Percentiles rank a stretch among this genome's conserved stretches.
Evolutionary conservation across 2,113 vertebrate species (phyloP).

Genomic region (Chionodraco myersi): DNA sequence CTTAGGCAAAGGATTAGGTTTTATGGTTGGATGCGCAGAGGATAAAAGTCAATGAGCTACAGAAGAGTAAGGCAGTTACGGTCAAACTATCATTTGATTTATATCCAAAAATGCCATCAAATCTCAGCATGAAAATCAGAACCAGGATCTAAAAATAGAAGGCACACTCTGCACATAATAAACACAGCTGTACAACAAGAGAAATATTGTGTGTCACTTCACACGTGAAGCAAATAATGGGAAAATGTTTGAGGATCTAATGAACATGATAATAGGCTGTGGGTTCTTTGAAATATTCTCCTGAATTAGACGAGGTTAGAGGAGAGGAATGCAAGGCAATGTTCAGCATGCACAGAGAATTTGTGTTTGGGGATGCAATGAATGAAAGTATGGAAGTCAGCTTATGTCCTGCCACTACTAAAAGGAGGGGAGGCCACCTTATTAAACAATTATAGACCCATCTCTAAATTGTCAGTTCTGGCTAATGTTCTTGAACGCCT

Average conservation of each 20-base stretch:
- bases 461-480: too few species aligned
- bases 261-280: conserved; percentile 8
- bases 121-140: conserved; percentile 35
- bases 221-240: not conserved
- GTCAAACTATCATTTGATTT: conserved; percentile 37
- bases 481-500: too few species aligned
- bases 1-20: conserved; percentile 62
- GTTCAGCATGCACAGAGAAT: conserved; percentile 20
- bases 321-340: conserved; percentile 25
- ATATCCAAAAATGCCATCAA: conserved; percentile 27
- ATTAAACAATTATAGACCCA: too few species aligned
- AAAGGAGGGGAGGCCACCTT: too few species aligned
- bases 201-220: not conserved
- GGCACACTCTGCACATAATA: conserved; percentile 31
- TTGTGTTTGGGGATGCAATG: conserved; percentile 39
- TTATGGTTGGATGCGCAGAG: conserved; percentile 29
- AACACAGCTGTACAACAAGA: conserved; percentile 20
- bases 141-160: conserved; percentile 49
- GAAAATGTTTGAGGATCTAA: conserved; percentile 18
- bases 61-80: conserved; percentile 1
- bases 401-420: too few species aligned
- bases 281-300: not conserved
- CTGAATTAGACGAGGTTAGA: conserved; percentile 10
- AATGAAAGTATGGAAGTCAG: not conserved
- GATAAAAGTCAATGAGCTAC: conserved; percentile 32